Conservation (phyloP, 2,113 vertebrate genomes). For the Lepus americanus region DNA sequence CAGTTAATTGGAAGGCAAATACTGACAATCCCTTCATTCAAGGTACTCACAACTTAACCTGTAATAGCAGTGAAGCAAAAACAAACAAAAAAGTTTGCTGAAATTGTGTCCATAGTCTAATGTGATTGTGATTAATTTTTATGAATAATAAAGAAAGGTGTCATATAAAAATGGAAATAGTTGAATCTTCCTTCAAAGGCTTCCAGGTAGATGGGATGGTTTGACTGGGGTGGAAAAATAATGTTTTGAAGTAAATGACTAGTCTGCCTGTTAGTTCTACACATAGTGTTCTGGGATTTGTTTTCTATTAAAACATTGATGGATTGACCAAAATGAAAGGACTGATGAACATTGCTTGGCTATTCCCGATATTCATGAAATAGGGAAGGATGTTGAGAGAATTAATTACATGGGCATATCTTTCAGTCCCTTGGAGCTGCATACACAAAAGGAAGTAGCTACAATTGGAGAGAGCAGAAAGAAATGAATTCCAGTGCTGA, state of each 20-base stretch:
- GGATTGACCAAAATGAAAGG: slow-evolving; percentile 48
- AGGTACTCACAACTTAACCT: slow-evolving; percentile 58
- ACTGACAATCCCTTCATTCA: slow-evolving; percentile 64
- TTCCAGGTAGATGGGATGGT: not conserved
- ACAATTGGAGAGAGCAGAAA: slow-evolving; percentile 63
- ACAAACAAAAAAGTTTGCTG: not conserved
- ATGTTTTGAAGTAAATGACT: slow-evolving; percentile 60
- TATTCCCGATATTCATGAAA: slow-evolving; percentile 69
- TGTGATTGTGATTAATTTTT: not conserved
- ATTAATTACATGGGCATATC: slow-evolving; percentile 7
- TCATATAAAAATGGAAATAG: slow-evolving; percentile 59
- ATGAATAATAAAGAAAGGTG: slow-evolving; percentile 27
- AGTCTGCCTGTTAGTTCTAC: not conserved
- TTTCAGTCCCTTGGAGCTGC: slow-evolving; percentile 56
- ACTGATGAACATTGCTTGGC: not conserved
- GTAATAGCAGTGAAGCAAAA: not conserved
- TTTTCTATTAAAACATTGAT: slow-evolving; percentile 53
- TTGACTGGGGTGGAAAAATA: slow-evolving; percentile 15
- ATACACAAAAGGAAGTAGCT: slow-evolving; percentile 37
- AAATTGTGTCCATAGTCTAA: slow-evolving; percentile 38
- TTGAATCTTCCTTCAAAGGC: slow-evolving; percentile 7
- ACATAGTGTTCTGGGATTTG: not conserved
- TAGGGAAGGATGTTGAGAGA: slow-evolving; percentile 22
- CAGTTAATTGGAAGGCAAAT: slow-evolving; percentile 83
- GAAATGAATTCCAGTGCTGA: slow-evolving; percentile 76